A percentile compares a stretch with the other conserved stretches of the same genome.
Evolutionary conservation across 2,797 vertebrate genomes (phyloP).

Genomic region (Danio kyathit): DNA sequence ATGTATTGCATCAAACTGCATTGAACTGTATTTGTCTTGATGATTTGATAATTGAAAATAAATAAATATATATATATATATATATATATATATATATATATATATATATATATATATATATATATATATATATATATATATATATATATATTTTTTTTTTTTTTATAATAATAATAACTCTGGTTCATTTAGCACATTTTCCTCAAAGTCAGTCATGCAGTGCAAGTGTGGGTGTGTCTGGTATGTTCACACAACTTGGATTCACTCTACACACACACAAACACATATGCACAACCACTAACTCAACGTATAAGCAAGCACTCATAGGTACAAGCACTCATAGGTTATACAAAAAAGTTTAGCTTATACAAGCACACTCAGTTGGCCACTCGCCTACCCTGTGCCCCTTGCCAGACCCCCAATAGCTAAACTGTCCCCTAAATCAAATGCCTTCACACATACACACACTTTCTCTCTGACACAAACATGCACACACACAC

Average conservation of each 20-base stretch:
- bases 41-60: too few species aligned
- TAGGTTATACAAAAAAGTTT: too few species aligned
- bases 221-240: conserved; percentile 42
- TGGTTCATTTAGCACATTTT: background rate
- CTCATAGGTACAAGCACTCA: conserved; percentile 54
- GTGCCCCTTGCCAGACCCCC: conserved; percentile 36
- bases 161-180: too few species aligned
- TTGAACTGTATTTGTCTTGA: too few species aligned
- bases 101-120: too few species aligned
- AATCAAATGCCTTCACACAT: conserved; percentile 26
- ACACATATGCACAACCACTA: conserved; percentile 44
- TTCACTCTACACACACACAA: background rate
- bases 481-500: background rate
- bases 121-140: too few species aligned
- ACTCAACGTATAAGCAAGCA: conserved; percentile 43
- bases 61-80: too few species aligned
- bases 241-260: conserved; percentile 40
- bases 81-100: too few species aligned
- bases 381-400: conserved; percentile 14
- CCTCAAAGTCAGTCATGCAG: conserved; percentile 14
- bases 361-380: conserved; percentile 44
- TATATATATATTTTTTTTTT: too few species aligned
- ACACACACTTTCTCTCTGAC: background rate
- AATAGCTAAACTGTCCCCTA: conserved; percentile 18
- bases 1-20: too few species aligned